These are phyloP conservation scores for Opisthocomus hoazin DNA, from an alignment of 2,113 vertebrate genomes.

Conservation along the genomic window DNA sequence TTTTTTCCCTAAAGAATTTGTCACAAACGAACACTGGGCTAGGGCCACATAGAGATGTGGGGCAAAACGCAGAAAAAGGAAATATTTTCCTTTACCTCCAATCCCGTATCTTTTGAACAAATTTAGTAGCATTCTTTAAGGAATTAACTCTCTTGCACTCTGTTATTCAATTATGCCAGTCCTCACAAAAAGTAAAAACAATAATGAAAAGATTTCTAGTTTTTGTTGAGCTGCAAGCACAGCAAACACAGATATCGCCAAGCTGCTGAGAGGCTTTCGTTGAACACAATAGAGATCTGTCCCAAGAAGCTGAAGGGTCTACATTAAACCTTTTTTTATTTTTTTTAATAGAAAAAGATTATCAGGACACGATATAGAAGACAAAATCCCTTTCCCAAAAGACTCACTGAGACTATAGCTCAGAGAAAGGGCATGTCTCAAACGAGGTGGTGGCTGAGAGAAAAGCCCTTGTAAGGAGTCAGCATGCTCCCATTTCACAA, in stretches of 20 bases:
- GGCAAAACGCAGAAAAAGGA: not conserved
- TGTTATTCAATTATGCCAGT: not conserved
- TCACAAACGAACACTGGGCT: not conserved
- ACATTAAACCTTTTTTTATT: not conserved
- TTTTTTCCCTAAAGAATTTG: not conserved
- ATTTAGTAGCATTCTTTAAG: not conserved
- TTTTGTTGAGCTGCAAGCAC: not conserved
- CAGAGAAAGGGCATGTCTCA: not conserved
- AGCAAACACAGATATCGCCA: not conserved
- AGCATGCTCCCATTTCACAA: not conserved
- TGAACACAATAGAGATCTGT: not conserved
- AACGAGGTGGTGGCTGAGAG: fast-evolving
- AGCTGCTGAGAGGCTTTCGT: not conserved
- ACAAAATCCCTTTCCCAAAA: not conserved
- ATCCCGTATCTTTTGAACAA: fast-evolving
- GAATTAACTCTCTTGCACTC: not conserved
- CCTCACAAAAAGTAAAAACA: not conserved
- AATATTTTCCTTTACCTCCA: not conserved
- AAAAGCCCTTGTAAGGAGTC: not conserved
- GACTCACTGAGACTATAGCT: not conserved
- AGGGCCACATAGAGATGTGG: not conserved
- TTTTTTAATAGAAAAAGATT: not conserved
- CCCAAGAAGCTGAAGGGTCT: not conserved
- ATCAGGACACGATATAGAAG: not conserved
- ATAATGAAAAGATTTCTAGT: not conserved